Evolutionary conservation across 2,113 vertebrate genomes (phyloP).

Genomic region (Cyrtonyx montezumae): DNA sequence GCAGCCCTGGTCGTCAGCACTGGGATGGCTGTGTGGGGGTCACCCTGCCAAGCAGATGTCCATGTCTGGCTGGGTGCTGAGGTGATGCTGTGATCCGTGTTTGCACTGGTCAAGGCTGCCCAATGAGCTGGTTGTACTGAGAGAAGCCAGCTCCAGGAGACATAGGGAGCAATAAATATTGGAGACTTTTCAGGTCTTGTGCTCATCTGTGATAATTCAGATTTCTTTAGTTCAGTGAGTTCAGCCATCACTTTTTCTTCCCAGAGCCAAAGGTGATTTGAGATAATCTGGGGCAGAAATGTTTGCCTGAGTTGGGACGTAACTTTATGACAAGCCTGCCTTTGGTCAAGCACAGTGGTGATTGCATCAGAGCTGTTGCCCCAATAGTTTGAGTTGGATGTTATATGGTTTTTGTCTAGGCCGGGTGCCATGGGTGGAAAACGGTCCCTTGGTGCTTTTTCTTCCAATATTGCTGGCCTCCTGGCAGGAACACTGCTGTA

Average conservation of each 20-base stretch:
- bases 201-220: not conserved
- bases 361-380: not conserved
- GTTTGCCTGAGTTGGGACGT: accelerated
- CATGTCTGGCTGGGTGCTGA: not conserved
- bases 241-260: not conserved
- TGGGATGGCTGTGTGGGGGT: not conserved
- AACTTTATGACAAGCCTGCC: not conserved
- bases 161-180: not conserved
- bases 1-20: accelerated
- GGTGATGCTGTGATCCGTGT: not conserved
- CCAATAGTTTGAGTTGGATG: not conserved
- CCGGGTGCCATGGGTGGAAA: not conserved
- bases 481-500: not conserved
- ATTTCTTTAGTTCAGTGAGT: not conserved
- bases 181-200: not conserved
- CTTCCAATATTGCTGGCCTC: not conserved
- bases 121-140: not conserved
- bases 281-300: not conserved
- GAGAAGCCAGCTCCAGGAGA: not conserved
- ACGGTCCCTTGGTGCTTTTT: not conserved
- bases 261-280: not conserved
- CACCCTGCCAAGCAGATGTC: not conserved
- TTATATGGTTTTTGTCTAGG: not conserved
- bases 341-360: accelerated
- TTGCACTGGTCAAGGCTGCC: not conserved